A percentile compares a stretch with the other conserved stretches of the same genome.
These are phyloP conservation scores for Heliconius charithonia DNA, from an alignment of 2,888 invertebrate genomes.

Conservation along the genomic window DNA sequence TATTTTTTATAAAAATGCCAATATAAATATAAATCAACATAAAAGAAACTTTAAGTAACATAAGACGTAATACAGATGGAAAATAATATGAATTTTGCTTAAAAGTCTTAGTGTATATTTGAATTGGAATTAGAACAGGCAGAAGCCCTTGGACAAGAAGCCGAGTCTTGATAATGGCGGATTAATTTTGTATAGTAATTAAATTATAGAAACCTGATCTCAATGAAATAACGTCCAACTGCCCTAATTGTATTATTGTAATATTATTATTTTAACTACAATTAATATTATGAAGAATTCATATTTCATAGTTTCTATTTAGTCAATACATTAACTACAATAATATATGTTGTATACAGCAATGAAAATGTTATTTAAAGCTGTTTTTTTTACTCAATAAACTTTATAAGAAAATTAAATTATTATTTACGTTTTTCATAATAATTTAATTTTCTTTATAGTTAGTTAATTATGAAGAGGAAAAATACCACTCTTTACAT, in stretches of 20 bases:
- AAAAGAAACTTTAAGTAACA: background rate
- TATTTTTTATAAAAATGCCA: background rate
- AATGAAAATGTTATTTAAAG: background rate
- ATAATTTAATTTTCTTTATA: no score
- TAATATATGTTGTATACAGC: background rate
- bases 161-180: slow-evolving; percentile 32
- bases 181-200: slow-evolving; percentile 39
- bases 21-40: background rate
- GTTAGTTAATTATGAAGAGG: no score
- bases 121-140: slow-evolving; percentile 6
- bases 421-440: no score
- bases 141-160: slow-evolving; percentile 38
- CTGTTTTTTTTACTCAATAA: background rate
- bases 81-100: background rate
- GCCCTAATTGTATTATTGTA: background rate
- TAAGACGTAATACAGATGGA: background rate
- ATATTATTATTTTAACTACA: no score
- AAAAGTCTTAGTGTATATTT: background rate
- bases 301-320: no score
- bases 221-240: slow-evolving; percentile 19
- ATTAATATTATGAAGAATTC: no score
- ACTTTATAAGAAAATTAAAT: no score
- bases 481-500: no score
- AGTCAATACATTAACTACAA: background rate
- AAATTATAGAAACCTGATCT: slow-evolving; percentile 36